These are phyloP conservation scores for Ellobius talpinus DNA, from an alignment of 2,113 vertebrate genomes.

Conservation along the genomic window DNA sequence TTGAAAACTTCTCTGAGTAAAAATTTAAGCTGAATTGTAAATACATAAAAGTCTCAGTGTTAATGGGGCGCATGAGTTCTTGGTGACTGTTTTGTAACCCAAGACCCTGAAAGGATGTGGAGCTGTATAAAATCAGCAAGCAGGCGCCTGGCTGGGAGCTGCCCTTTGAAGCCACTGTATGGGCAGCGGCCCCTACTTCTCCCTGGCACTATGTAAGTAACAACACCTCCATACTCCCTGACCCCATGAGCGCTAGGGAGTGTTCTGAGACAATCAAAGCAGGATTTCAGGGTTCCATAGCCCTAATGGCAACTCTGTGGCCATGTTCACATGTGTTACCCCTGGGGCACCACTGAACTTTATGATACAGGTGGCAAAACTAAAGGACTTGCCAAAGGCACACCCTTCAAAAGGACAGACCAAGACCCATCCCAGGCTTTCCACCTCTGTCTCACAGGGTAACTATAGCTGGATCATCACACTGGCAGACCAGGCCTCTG, in stretches of 20 bases:
- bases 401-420: rapidly evolving
- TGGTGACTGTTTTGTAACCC: conserved; percentile 24
- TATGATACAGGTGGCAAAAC: not conserved
- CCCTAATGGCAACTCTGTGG: rapidly evolving
- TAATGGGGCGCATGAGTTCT: conserved; percentile 18
- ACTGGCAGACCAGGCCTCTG: not conserved
- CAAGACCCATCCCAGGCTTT: not conserved
- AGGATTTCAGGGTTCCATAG: rapidly evolving
- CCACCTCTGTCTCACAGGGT: not conserved
- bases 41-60: conserved; percentile 60
- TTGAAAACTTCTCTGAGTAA: conserved; percentile 74
- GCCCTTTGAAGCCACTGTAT: not conserved
- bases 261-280: no score
- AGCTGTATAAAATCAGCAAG: not conserved
- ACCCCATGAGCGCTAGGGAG: not conserved
- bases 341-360: no score
- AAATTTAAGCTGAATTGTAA: conserved; percentile 76
- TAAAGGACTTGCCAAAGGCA: not conserved
- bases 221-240: not conserved
- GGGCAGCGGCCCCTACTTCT: not conserved
- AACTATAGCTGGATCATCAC: not conserved
- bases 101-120: conserved; percentile 23
- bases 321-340: rapidly evolving
- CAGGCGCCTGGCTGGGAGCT: rapidly evolving
- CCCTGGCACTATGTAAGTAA: rapidly evolving